phyloP scores from a whole-genome alignment of 2,113 vertebrate genomes.

The Etheostoma spectabile region DNA sequence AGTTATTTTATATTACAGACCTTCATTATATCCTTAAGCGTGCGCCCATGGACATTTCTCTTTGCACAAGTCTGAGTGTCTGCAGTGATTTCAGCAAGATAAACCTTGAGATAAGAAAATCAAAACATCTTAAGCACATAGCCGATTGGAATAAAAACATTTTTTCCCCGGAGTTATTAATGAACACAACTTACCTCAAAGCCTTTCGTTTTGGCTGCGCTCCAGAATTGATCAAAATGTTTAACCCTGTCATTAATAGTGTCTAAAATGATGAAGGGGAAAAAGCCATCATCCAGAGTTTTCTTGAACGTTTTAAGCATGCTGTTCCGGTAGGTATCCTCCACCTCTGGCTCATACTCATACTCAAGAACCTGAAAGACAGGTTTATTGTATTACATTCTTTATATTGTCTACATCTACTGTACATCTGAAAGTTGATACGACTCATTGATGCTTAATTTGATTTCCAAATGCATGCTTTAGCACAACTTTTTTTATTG shows the following conservation, averaged over 20 bases:
- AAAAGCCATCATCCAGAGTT: conserved; percentile 98
- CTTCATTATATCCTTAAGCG: conserved; percentile 94
- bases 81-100: conserved; percentile 95
- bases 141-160: neutral
- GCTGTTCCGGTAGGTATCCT: conserved; percentile 95
- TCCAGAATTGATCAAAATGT: conserved; percentile 99
- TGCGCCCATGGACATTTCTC: conserved; percentile 95
- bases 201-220: conserved; percentile 98
- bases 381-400: conserved; percentile 5
- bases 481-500: neutral
- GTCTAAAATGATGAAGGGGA: conserved; percentile 98
- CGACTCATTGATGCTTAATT: neutral
- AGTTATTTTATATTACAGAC: conserved; percentile 71
- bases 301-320: conserved; percentile 99
- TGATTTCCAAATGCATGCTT: neutral
- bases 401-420: neutral
- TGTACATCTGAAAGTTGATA: neutral
- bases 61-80: conserved; percentile 96
- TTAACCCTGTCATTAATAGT: conserved; percentile 95
- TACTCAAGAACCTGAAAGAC: conserved; percentile 92
- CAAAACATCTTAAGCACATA: neutral
- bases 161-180: neutral
- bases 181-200: conserved; percentile 89
- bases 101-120: conserved; percentile 86
- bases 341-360: conserved; percentile 98